phyloP scores from a whole-genome alignment of 2,888 invertebrate species.

The Andrena camellia region DNA sequence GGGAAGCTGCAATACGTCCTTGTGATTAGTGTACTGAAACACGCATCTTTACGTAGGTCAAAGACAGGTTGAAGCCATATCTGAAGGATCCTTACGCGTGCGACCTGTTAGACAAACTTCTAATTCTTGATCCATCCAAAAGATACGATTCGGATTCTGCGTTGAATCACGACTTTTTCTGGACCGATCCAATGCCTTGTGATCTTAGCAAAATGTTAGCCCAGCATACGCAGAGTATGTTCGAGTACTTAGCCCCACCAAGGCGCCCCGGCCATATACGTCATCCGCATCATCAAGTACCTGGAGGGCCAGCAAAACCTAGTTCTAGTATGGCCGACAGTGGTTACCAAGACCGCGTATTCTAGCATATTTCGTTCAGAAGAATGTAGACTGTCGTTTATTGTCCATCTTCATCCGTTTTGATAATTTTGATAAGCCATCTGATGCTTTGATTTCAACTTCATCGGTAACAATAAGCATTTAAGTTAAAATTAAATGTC shows the following conservation, averaged over 20 bases:
- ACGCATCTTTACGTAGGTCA: constrained; percentile 86
- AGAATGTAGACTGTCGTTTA: constrained; percentile 29
- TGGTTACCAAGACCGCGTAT: constrained; percentile 94
- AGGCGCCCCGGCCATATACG: constrained; percentile 90
- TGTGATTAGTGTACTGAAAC: not conserved
- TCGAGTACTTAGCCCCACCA: constrained; percentile 95
- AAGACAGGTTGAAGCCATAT: constrained; percentile 94
- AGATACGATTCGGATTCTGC: constrained; percentile 96
- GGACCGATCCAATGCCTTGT: constrained; percentile 98
- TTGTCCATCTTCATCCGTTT: constrained; percentile 18
- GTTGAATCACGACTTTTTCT: constrained; percentile 99
- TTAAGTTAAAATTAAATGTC: constrained; percentile 47
- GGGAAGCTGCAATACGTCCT: not conserved
- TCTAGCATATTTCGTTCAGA: constrained; percentile 85
- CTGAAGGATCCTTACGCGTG: constrained; percentile 97
- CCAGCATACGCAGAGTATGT: constrained; percentile 96
- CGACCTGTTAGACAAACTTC: constrained; percentile 95
- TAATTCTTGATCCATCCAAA: constrained; percentile 96
- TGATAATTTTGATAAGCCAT: constrained; percentile 25
- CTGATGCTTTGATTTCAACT: constrained; percentile 29
- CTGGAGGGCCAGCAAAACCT: constrained; percentile 86
- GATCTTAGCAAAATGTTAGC: constrained; percentile 96
- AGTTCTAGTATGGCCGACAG: constrained; percentile 90
- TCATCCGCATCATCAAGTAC: constrained; percentile 88
- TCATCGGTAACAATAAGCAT: constrained; percentile 13